Evolutionary conservation across 2,113 vertebrate species (phyloP).

Genomic region (Alces alces): DNA sequence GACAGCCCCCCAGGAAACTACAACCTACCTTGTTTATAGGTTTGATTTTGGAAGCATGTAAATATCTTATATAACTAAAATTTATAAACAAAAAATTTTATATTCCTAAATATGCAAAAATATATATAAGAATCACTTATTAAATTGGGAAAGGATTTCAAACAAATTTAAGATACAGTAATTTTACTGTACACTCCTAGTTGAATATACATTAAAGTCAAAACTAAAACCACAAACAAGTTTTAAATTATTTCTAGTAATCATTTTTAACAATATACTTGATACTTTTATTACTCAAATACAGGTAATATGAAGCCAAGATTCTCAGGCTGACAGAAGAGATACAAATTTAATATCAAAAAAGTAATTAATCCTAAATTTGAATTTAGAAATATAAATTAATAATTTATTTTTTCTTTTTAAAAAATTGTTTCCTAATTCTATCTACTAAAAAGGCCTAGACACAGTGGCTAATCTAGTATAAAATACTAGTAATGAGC

Average conservation of each 20-base stretch:
- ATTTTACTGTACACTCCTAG: background rate
- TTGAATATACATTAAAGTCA: background rate
- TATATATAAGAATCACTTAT: background rate
- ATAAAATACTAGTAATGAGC: background rate
- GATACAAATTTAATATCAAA: background rate
- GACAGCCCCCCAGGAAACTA: background rate
- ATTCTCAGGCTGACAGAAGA: background rate
- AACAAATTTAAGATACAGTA: background rate
- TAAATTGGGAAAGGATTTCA: background rate
- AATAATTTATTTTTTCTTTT: background rate
- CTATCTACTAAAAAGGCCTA: background rate
- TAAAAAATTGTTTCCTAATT: background rate
- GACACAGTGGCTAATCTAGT: background rate
- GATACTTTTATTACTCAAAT: background rate
- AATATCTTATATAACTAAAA: background rate
- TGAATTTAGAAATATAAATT: background rate
- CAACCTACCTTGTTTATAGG: background rate
- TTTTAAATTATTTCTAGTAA: background rate
- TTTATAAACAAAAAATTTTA: background rate
- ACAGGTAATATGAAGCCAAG: background rate
- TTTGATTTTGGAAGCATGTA: background rate
- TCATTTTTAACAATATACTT: background rate
- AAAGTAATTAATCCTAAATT: background rate
- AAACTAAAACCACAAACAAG: background rate
- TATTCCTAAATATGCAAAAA: background rate